A percentile compares a stretch with the other conserved stretches of the same genome.
Evolutionary conservation across 2,888 invertebrate species (phyloP).

Genomic region (Drosophila affinis): DNA sequence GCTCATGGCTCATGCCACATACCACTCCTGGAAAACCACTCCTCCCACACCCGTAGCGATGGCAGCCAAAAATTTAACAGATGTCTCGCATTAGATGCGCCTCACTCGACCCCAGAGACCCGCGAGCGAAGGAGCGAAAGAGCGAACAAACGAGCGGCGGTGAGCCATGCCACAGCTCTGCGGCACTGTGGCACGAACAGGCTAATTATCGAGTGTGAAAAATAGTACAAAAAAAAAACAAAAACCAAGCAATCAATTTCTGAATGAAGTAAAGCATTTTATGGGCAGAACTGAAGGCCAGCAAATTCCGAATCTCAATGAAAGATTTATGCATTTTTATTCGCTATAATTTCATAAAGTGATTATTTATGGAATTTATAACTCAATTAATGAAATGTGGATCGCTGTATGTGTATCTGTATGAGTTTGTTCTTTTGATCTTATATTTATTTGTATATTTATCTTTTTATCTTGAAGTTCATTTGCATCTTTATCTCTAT

Average conservation of each 20-base stretch:
- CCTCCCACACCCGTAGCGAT: conserved; percentile 29
- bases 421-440: too few species aligned
- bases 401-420: too few species aligned
- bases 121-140: conserved; percentile 8
- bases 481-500: too few species aligned
- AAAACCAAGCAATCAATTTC: neutral
- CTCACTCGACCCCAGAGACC: conserved; percentile 67
- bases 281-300: neutral
- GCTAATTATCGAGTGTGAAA: neutral
- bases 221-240: neutral
- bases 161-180: conserved; percentile 25
- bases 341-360: neutral
- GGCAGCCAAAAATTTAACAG: conserved; percentile 74
- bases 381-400: too few species aligned
- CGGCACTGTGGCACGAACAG: conserved; percentile 14
- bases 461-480: too few species aligned
- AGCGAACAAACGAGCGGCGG: conserved; percentile 9
- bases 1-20: conserved; percentile 16
- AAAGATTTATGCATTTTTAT: neutral
- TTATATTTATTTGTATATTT: neutral
- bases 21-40: conserved; percentile 33
- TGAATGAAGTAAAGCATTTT: neutral
- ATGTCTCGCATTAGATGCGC: conserved; percentile 76
- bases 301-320: neutral
- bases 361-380: too few species aligned